A percentile compares a stretch with the other conserved stretches of the same genome.
These are phyloP conservation scores for Lophius americanus DNA, from an alignment of 2,797 vertebrate genomes.

Conservation along the genomic window DNA sequence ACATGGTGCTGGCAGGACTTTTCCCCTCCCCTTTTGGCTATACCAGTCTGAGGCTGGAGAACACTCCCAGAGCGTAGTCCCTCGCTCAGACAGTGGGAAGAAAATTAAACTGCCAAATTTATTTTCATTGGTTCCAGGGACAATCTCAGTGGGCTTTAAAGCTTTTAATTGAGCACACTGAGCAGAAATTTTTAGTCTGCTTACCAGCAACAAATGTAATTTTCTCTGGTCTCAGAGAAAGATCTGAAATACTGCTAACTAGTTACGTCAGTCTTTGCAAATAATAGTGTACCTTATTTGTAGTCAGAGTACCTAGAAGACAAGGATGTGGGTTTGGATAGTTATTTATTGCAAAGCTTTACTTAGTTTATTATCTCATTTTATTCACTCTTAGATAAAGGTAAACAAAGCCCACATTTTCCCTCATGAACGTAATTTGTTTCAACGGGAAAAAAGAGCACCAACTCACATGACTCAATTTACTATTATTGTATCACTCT, in stretches of 20 bases:
- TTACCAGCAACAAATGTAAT: constrained; percentile 71
- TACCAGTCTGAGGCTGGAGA: constrained; percentile 65
- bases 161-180: constrained; percentile 86
- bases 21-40: constrained; percentile 65
- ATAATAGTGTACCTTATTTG: constrained; percentile 14
- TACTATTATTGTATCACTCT: constrained; percentile 44
- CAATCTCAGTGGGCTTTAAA: constrained; percentile 78
- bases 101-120: constrained; percentile 89
- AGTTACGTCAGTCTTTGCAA: constrained; percentile 36
- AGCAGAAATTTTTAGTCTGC: constrained; percentile 81
- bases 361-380: constrained; percentile 50
- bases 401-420: constrained; percentile 60
- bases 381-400: constrained; percentile 58
- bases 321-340: constrained; percentile 17
- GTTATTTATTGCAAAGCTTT: constrained; percentile 28
- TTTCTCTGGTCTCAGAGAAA: constrained; percentile 48
- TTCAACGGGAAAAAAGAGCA: constrained; percentile 49
- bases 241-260: constrained; percentile 44
- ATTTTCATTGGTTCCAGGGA: constrained; percentile 85
- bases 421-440: constrained; percentile 57
- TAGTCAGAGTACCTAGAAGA: not conserved
- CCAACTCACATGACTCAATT: constrained; percentile 49
- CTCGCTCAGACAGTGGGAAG: constrained; percentile 83
- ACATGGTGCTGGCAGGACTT: constrained; percentile 66
- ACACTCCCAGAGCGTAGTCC: constrained; percentile 74